A percentile compares a stretch with the other conserved stretches of the same genome.
These are phyloP conservation scores for Myotis davidii DNA, from an alignment of 2,113 vertebrate species.

Conservation along the genomic window DNA sequence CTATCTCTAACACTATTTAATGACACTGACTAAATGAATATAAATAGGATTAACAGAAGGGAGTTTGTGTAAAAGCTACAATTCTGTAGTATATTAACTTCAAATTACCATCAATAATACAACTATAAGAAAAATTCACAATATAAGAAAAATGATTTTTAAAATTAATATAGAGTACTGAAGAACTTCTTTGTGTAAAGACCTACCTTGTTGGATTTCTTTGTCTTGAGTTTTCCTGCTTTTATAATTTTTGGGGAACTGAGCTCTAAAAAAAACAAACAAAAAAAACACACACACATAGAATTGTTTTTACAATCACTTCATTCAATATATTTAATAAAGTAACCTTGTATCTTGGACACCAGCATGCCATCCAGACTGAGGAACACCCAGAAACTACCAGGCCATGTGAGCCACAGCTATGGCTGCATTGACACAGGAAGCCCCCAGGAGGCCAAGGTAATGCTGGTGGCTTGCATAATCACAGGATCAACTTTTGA, in stretches of 20 bases:
- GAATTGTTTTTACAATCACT: slow-evolving; percentile 46
- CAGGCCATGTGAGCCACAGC: neutral
- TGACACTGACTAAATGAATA: neutral
- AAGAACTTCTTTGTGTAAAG: slow-evolving; percentile 37
- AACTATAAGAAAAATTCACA: slow-evolving; percentile 32
- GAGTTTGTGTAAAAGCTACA: neutral
- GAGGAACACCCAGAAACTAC: neutral
- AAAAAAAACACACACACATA: slow-evolving; percentile 45
- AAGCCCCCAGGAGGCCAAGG: neutral
- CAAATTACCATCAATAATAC: neutral
- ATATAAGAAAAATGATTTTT: neutral
- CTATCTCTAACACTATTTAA: slow-evolving; percentile 6
- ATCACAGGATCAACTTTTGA: neutral
- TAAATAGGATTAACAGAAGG: neutral
- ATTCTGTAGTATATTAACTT: slow-evolving; percentile 26
- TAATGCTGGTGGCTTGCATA: neutral
- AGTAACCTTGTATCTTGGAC: neutral
- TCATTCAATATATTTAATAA: slow-evolving; percentile 37
- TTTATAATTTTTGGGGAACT: slow-evolving; percentile 90
- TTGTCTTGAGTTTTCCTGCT: slow-evolving; percentile 89
- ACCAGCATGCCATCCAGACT: neutral
- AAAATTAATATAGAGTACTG: neutral
- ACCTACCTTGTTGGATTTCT: slow-evolving; percentile 94
- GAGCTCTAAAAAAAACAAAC: slow-evolving; percentile 85
- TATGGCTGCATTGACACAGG: neutral